Percentiles rank a stretch among this genome's conserved stretches.
Evolutionary conservation across 2,113 vertebrate species (phyloP).

Genomic region (Centropristis striata): DNA sequence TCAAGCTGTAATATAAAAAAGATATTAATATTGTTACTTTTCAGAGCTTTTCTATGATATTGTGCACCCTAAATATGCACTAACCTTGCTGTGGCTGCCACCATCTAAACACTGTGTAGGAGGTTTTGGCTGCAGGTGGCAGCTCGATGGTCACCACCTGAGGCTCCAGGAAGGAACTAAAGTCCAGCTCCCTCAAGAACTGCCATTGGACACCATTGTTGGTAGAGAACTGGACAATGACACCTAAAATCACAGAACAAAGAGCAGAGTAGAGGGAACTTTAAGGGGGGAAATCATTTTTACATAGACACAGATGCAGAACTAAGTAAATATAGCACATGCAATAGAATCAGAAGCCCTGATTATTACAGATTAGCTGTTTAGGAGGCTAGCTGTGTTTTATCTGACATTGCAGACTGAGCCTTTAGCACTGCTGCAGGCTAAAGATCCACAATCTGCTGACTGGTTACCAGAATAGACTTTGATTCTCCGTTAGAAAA

Average conservation of each 20-base stretch:
- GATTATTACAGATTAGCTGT: slow-evolving; percentile 22
- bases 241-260: slow-evolving; percentile 82
- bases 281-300: not conserved
- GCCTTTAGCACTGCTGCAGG: slow-evolving; percentile 41
- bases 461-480: slow-evolving; percentile 17
- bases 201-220: slow-evolving; percentile 96
- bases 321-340: not conserved
- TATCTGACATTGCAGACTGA: slow-evolving; percentile 43
- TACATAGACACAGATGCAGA: not conserved
- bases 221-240: slow-evolving; percentile 95
- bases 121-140: slow-evolving; percentile 91
- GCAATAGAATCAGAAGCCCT: not conserved
- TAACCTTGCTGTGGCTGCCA: slow-evolving; percentile 97
- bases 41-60: not conserved
- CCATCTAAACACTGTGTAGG: slow-evolving; percentile 95
- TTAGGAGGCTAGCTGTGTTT: slow-evolving; percentile 21
- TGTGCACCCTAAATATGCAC: not conserved
- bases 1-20: not conserved
- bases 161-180: slow-evolving; percentile 94
- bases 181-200: slow-evolving; percentile 94
- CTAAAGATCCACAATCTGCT: slow-evolving; percentile 31
- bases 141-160: slow-evolving; percentile 96
- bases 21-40: not conserved
- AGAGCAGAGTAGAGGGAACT: not conserved
- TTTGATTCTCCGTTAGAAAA: slow-evolving; percentile 24